Evolutionary conservation across 2,797 vertebrate species (phyloP), one percentile per base, ranked within the genome.

Genomic region (Moxostoma hubbsi): DNA sequence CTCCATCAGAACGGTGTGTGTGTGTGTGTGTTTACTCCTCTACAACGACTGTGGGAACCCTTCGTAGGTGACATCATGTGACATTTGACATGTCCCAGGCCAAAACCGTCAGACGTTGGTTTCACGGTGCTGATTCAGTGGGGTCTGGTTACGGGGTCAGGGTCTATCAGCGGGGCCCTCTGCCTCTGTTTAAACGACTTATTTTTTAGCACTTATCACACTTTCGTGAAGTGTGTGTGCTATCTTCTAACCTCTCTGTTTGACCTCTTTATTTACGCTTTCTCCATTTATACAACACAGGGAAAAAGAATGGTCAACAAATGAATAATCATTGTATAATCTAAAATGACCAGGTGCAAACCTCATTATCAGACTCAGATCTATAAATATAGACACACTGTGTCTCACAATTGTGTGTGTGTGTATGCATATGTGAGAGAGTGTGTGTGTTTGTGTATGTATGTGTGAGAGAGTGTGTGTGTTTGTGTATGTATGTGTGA

Each of bases 271-370:
- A 47, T 51, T 12, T 73, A 24, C 1, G 45, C 24, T 73, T 76
- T 43, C 45, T 68, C 69, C 63, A 43, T 54, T 9, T 9, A 63
- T 11, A 9, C 4, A 6, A 36, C 47, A 73, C n/a, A 55, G 72
- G 24, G 4, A 7, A 5, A 43, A 10, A 43, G 45, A 9, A 36
- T 6, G 7, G 16, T 13, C 57, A 36, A 36, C 36, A 43, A 62
- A 6, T 15, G 16, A 64, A 43, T 54, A 6, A 62, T n/a, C 11
- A 68, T 13, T 59, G n/a, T 67, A 16, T 9, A 46, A 51, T 75
- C 46, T 54, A 10, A 57, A 16, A 15, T 45, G 69, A 46, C 67
- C 76, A 77, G 77, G 62, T 83, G 79, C 79, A 83, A 83, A 80
- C 57, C 36, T 47, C 78, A 83, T 81, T n/a, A n/a, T n/a, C n/a